Evolutionary conservation across 2,797 vertebrate genomes (phyloP).

Genomic region (Anolis apletophallus): DNA sequence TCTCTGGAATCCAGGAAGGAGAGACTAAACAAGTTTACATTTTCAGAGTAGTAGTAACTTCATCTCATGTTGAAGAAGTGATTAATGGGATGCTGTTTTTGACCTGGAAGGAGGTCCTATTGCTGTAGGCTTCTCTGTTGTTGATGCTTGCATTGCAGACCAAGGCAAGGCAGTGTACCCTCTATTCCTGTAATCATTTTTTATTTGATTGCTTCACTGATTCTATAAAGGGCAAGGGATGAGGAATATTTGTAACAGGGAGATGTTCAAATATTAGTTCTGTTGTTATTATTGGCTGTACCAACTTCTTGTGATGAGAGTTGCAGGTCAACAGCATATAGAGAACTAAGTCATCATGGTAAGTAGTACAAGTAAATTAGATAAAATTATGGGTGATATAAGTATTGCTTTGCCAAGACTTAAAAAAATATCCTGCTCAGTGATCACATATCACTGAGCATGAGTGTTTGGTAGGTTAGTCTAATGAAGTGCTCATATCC

Average conservation of each 20-base stretch:
- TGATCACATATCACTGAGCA: conserved; percentile 4
- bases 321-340: not conserved
- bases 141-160: not conserved
- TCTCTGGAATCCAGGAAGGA: not conserved
- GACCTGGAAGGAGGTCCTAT: not conserved
- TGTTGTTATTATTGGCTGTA: not conserved
- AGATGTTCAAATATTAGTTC: not conserved
- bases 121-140: not conserved
- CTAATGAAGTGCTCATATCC: not conserved
- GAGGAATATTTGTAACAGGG: too few relatives aligned
- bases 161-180: not conserved
- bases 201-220: not conserved
- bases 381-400: not conserved
- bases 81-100: not conserved
- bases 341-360: not conserved
- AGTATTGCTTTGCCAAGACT: not conserved
- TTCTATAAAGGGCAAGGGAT: not conserved
- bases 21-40: not conserved
- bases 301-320: not conserved
- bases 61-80: not conserved
- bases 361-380: not conserved
- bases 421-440: too few relatives aligned
- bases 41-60: not conserved
- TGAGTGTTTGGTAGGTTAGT: conserved; percentile 27
- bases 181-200: not conserved